These are phyloP conservation scores for Hycleus cichorii DNA, from an alignment of 1,140 invertebrate genomes.

Conservation along the genomic window DNA sequence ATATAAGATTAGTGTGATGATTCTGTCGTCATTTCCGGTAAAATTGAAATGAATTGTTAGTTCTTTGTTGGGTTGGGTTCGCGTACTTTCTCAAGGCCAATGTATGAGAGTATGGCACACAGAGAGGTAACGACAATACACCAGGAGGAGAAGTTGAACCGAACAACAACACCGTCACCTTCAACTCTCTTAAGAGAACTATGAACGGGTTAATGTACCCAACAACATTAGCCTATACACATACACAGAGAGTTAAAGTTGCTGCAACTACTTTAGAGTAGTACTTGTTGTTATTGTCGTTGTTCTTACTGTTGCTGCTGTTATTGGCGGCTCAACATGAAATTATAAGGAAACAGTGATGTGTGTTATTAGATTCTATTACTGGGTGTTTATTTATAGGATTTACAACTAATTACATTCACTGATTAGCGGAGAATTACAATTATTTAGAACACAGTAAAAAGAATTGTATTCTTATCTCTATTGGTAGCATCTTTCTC, in stretches of 20 bases:
- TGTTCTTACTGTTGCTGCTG: background rate
- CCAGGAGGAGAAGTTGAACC: background rate
- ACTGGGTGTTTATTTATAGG: background rate
- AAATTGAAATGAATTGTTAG: slow-evolving; percentile 1
- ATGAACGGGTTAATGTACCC: slow-evolving; percentile 12
- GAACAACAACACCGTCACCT: slow-evolving; percentile 3
- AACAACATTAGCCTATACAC: too few species aligned
- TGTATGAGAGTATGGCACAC: slow-evolving; percentile 9
- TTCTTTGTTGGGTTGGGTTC: slow-evolving; percentile 12
- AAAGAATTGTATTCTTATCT: too few species aligned
- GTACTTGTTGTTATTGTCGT: too few species aligned
- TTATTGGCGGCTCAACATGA: background rate
- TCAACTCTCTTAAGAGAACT: slow-evolving; percentile 2
- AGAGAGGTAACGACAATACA: background rate
- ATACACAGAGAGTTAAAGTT: too few species aligned
- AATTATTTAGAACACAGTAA: too few species aligned
- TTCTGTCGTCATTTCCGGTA: slow-evolving; percentile 6
- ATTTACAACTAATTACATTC: too few species aligned
- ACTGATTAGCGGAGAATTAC: too few species aligned
- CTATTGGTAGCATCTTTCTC: too few species aligned
- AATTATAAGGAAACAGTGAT: slow-evolving; percentile 7
- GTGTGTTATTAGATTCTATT: slow-evolving; percentile 5
- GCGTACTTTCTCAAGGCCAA: slow-evolving; percentile 15
- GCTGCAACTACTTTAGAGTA: background rate
- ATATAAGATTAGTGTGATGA: too few species aligned